Conservation (phyloP, 2,113 vertebrate species). For the Telmatochromis sp. region DNA sequence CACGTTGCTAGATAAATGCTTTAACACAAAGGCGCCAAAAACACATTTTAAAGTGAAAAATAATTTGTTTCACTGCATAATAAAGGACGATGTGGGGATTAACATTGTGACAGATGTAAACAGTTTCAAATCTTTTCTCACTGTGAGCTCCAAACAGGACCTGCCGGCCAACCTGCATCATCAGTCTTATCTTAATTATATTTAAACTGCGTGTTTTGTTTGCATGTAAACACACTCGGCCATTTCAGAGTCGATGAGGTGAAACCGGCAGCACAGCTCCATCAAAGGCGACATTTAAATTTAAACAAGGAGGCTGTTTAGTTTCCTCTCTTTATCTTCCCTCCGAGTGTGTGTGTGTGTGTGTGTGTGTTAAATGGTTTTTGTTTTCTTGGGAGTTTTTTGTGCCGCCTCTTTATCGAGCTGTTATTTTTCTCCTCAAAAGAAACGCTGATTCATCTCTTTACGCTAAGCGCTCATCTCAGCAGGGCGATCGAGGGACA, state of each 20-base stretch:
- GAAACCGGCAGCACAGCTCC: not conserved
- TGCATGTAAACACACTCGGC: not conserved
- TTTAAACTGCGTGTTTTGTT: slow-evolving; percentile 7
- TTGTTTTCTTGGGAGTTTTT: not conserved
- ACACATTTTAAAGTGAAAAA: not conserved
- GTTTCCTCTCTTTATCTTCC: slow-evolving; percentile 4
- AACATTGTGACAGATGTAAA: not conserved
- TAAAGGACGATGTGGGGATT: not conserved
- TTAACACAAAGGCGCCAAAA: fast-evolving
- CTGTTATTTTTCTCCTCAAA: slow-evolving; percentile 42
- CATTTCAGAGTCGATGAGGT: slow-evolving; percentile 1
- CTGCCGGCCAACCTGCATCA: not conserved
- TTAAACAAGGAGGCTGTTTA: slow-evolving; percentile 4
- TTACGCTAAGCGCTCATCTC: slow-evolving; percentile 12
- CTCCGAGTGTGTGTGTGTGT: not conserved
- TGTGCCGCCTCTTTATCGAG: slow-evolving; percentile 11
- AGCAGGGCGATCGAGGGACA: slow-evolving; percentile 26
- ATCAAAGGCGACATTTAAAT: slow-evolving; percentile 20
- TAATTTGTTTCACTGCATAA: not conserved
- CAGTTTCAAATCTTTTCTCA: not conserved
- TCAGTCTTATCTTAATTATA: not conserved
- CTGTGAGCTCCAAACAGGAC: not conserved
- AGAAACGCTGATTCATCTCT: slow-evolving; percentile 40
- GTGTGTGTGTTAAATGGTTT: slow-evolving; percentile 10
- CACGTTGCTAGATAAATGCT: not conserved